Evolutionary conservation across 2,113 vertebrate genomes (phyloP), one percentile per base, ranked within the genome.

Genomic region (Boleophthalmus pectinirostris): DNA sequence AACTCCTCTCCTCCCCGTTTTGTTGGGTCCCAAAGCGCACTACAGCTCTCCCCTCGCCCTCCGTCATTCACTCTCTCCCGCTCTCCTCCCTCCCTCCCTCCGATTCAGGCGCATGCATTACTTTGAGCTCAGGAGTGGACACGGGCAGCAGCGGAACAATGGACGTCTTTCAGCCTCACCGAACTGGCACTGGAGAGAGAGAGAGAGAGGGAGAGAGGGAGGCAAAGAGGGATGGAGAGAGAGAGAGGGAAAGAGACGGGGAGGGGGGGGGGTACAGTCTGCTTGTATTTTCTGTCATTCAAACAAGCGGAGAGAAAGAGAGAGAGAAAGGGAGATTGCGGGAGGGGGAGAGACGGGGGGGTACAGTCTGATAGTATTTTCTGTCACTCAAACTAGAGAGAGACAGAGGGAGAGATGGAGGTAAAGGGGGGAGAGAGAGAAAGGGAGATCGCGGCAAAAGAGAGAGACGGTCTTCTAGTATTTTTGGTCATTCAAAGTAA

Each of bases 91-190:
- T 10, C 38, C 38, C 58, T 82, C 87, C 82, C 84, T 83, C 79
- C 60, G 29, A 86, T 91, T 85, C 90, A 92, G 93, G 92, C 89
- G 82, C 92, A 95, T 92, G 93, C 94, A 93, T 86, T 92, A 91
- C 93, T 95, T 92, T 83, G 83, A 91, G 93, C 85, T 90, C 84
- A 46, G 79, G 87, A 89, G 92, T 92, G 89, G 91, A 93, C 90
- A 87, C 82, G 87, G 86, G 77, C 78, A 85, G 77, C 78, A 85
- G 73, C 78, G 79, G 91, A 95, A 96, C 96, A 97, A 96, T 94
- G 91, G 90, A 69, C 60, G 83, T 85, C 94, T 95, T 96, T 96
- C 93, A 95, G 90, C 85, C 73, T 77, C 86, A 87, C n/a, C 84
- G 72, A 79, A 73, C 74, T 74, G 75, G 88, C 75, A 83, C 84